A percentile compares a stretch with the other conserved stretches of the same genome.
phyloP scores from a whole-genome alignment of 2,113 vertebrate species.

The Meleagris gallopavo region DNA sequence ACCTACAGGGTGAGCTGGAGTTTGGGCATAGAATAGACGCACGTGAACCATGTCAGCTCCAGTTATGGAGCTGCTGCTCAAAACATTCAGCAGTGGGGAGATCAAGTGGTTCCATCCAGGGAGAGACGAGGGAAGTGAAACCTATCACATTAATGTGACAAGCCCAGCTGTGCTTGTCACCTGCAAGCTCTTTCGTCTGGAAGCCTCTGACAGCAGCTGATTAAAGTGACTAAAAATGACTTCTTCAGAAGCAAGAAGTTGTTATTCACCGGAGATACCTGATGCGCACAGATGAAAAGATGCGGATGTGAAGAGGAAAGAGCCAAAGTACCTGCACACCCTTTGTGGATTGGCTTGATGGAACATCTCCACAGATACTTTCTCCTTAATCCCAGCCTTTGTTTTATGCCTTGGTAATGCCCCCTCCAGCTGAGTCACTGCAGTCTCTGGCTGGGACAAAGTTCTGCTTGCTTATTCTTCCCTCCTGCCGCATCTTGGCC shows the following conservation, averaged over 20 bases:
- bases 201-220: neutral
- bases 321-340: neutral
- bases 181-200: conserved; percentile 1
- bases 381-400: neutral
- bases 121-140: neutral
- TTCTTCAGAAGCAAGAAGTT: neutral
- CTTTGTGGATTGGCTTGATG: neutral
- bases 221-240: neutral
- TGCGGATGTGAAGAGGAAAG: neutral
- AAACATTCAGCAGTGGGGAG: neutral
- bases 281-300: neutral
- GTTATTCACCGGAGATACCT: neutral
- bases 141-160: neutral
- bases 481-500: neutral
- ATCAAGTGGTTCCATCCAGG: neutral
- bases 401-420: neutral
- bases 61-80: neutral
- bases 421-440: neutral
- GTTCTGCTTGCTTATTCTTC: neutral
- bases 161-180: conserved; percentile 1
- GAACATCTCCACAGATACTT: neutral
- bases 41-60: neutral
- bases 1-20: neutral
- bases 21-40: neutral
- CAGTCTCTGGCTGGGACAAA: neutral